A percentile compares a stretch with the other conserved stretches of the same genome.
Evolutionary conservation across 2,888 invertebrate species (phyloP).

Genomic region (Idaea biselata): DNA sequence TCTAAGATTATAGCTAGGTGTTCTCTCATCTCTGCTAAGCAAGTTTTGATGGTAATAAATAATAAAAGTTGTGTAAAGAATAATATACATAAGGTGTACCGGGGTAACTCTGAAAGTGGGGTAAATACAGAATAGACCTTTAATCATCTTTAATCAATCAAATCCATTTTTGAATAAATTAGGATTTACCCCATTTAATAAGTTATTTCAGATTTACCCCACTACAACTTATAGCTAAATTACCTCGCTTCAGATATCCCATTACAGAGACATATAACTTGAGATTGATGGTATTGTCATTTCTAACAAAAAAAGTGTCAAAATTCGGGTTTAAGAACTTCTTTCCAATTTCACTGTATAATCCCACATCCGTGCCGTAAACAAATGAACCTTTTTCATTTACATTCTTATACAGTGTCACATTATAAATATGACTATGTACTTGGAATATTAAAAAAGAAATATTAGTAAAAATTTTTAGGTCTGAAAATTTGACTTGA

Average conservation of each 20-base stretch:
- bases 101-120: no score
- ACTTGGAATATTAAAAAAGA: conserved; percentile 83
- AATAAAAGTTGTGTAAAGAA: no score
- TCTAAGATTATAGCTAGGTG: no score
- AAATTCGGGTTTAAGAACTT: no score
- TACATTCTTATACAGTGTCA: conserved; percentile 75
- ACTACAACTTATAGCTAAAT: conserved; percentile 33
- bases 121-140: no score
- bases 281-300: conserved; percentile 55
- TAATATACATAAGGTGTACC: no score
- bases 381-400: conserved; percentile 50
- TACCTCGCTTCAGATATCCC: conserved; percentile 75
- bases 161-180: no score
- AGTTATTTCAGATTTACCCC: no score
- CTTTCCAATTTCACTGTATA: conserved; percentile 55
- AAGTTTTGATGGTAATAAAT: no score
- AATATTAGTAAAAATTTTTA: conserved; percentile 34
- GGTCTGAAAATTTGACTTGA: conserved; percentile 51
- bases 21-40: no score
- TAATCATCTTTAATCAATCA: no score
- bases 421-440: conserved; percentile 80
- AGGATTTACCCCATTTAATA: no score
- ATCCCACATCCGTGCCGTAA: conserved; percentile 83
- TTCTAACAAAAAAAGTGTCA: conserved; percentile 63
- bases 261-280: conserved; percentile 73